Base-by-base conservation (phyloP, 2,797 vertebrate genomes). In the Diceros bicornis region DNA sequence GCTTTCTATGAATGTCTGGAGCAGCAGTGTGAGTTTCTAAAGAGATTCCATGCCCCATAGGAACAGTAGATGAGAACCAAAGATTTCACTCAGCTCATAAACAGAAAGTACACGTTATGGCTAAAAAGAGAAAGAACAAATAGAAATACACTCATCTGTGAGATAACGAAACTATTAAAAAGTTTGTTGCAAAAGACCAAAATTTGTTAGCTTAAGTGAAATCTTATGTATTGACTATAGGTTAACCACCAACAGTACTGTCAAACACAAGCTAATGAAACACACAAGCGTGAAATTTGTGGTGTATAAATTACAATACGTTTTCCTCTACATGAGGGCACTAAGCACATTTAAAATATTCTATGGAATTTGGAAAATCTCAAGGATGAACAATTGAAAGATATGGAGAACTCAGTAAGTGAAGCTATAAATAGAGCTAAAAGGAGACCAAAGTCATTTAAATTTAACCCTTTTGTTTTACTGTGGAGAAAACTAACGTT, bases 261-360 rank as follows among this genome's bases (percentile, higher is more conserved):
- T 82, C 34, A 93, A 95, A 96, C 27, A 85, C 34, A 91, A 91
- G 50, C 34, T 77, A 94, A 89, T 37, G 12, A 87, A 89, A 86
- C 47, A 92, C 3, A 57, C 44, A 89, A 32, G 9, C 21, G 9
- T 52, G 7, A 97, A 91, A 81, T 77, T 62, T 47, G 96, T 71
- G 27, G 32, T 55, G 20, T 34, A 32, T 59, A 71, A 86, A 77
- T 84, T 50, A 61, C 96, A 97, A 74, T 41, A 37, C 7, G 1
- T 37, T 79, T 97, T 96, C 21, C 69, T 64, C 81, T 88, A 72
- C 9, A 37, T 72, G 16, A 91, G 8, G 7, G 29, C 37, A 93
- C 44, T 50, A 94, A 95, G 41, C 7, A 95, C 77, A 95, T 89
- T 91, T 95, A 69, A 95, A 97, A 89, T 88, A 89, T 20, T 89